Base-by-base conservation (phyloP, 2,888 invertebrate species). In the Pandemis heparana region DNA sequence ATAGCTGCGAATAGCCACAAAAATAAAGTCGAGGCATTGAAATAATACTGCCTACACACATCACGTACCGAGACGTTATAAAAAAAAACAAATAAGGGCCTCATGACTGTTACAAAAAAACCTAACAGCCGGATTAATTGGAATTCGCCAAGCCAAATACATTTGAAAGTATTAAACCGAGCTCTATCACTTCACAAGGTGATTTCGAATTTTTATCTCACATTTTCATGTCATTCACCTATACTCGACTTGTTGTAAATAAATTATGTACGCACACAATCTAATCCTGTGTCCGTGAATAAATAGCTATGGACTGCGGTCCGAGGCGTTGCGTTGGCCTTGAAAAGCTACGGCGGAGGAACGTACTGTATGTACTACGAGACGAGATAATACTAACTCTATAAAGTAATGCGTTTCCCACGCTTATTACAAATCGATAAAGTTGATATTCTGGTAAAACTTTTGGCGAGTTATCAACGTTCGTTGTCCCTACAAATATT, bases 161-260 rank as follows among this genome's bases (percentile, higher is more conserved):
- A 65, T n/a, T 64, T 46, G n/a, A 41, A 39, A 53, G 39, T n/a
- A 16, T 66, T 39, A 16, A 63, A 43, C 63, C 14, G 6, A 63
- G 18, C 3, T 43, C 14, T 63, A 14, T 43, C 39, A n/a, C 56
- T 38, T 46, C 46, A 38, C 18, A 46, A 41, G 51, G 38, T 18
- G 32, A 51, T 32, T 74, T 70, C 39, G 32, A 70, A 65, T 60
- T 70, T 43, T 70, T 74, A 70, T 74, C 70, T 70, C 69, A 16
- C 48, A 60, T 63, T 72, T 68, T 61, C 48, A 70, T 65, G 74
- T 74, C 74, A 65, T 74, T 74, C 74, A 74, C 74, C 74, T 65
- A 64, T 53, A 46, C 65, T 12, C 38, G 41, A 41, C 39, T 41
- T 41, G 65, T 60, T 39, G 67, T 68, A 72, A 72, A 73, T 63